Conservation (phyloP, 2,113 vertebrate species). For the Hydropotes inermis region DNA sequence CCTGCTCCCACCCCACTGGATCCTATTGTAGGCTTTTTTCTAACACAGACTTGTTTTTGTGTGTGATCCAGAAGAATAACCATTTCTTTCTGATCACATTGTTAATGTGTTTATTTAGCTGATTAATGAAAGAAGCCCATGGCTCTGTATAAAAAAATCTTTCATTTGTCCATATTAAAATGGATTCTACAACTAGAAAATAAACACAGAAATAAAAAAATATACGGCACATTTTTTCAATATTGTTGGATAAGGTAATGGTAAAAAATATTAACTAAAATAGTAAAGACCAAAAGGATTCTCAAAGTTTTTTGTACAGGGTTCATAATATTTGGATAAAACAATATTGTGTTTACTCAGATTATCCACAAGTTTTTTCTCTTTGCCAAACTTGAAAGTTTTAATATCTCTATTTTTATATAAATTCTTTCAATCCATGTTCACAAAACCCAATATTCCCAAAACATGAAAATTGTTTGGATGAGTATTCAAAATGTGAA, state of each 20-base stretch:
- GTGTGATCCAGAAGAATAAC: neutral
- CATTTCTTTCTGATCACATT: neutral
- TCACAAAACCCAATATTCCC: slow-evolving; percentile 32
- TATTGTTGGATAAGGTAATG: neutral
- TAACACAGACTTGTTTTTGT: neutral
- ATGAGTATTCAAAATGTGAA: slow-evolving; percentile 50
- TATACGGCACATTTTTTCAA: neutral
- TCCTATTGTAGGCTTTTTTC: neutral
- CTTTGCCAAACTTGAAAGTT: neutral
- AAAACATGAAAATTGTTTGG: slow-evolving; percentile 51
- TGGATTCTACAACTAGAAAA: neutral
- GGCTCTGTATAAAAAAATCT: neutral
- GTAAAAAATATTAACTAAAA: neutral
- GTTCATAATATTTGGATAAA: neutral
- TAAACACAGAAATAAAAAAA: neutral
- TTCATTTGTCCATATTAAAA: neutral
- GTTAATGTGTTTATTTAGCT: neutral
- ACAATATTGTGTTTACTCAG: neutral
- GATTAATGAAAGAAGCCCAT: neutral
- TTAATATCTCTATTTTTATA: slow-evolving; percentile 51
- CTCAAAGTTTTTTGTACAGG: neutral
- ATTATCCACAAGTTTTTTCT: neutral
- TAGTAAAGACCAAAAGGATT: slow-evolving; percentile 9
- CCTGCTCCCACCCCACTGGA: neutral
- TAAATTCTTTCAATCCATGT: slow-evolving; percentile 59